Conservation (phyloP, 2,888 invertebrate species). For the Pachydiplax longipennis region DNA sequence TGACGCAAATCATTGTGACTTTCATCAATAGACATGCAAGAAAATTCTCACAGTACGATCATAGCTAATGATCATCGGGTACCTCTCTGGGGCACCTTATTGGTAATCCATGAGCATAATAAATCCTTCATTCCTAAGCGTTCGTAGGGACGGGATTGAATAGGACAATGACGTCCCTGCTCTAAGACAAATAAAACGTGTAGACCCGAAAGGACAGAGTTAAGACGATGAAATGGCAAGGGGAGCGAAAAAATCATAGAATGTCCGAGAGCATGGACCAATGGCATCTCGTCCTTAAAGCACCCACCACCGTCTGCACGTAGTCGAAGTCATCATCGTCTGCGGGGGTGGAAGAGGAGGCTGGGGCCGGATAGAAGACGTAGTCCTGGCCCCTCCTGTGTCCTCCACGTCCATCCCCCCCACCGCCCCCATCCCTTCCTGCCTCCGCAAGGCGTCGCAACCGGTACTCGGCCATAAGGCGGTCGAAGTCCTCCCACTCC, state of each 20-base stretch:
- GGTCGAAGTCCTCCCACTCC: conserved; percentile 69
- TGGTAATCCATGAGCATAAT: no score
- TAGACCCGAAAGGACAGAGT: background rate
- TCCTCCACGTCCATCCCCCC: conserved; percentile 12
- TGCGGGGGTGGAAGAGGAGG: conserved; percentile 21
- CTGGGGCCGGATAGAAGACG: conserved; percentile 44
- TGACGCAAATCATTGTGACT: no score
- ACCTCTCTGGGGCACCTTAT: no score
- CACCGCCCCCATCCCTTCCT: conserved; percentile 6
- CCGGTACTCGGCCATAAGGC: conserved; percentile 62
- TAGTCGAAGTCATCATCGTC: conserved; percentile 59
- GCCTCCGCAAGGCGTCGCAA: conserved; percentile 53
- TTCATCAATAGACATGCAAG: no score
- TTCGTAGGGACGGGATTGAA: no score
- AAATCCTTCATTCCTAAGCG: no score
- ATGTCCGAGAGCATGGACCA: background rate
- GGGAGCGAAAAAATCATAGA: background rate
- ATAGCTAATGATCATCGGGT: no score
- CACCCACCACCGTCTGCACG: conserved; percentile 60
- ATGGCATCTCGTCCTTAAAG: background rate
- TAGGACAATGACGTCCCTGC: no score
- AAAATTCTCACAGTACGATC: no score
- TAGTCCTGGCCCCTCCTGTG: conserved; percentile 39
- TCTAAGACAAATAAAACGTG: background rate
- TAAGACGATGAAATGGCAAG: background rate